Evolutionary conservation across 2,113 vertebrate genomes (phyloP).

Genomic region (Aegithalos caudatus): DNA sequence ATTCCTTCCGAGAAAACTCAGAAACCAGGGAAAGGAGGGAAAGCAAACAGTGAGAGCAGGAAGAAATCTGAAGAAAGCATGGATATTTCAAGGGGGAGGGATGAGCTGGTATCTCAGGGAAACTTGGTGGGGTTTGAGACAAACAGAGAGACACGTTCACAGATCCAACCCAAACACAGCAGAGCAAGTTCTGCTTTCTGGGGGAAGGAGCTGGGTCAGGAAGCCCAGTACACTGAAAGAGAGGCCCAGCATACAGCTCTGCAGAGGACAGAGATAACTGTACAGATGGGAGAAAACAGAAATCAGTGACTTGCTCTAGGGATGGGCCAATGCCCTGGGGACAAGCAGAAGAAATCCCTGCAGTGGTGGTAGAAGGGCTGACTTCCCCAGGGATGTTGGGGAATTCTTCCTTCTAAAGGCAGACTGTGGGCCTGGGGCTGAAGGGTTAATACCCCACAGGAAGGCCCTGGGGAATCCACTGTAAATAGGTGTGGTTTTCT

Average conservation of each 20-base stretch:
- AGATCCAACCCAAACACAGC: not conserved
- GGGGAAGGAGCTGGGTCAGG: not conserved
- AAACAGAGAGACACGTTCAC: not conserved
- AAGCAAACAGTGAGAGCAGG: not conserved
- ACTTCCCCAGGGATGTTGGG: not conserved
- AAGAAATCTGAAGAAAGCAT: not conserved
- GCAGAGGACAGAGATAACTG: not conserved
- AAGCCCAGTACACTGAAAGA: not conserved
- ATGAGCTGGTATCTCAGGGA: constrained; percentile 45
- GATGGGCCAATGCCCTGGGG: not conserved
- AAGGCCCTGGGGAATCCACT: constrained; percentile 18
- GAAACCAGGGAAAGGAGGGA: constrained; percentile 44
- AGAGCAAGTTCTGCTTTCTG: not conserved
- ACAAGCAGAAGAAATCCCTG: not conserved
- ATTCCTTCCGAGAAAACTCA: constrained; percentile 64
- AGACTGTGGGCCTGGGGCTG: not conserved
- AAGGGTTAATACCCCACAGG: constrained; percentile 47
- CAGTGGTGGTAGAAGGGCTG: not conserved
- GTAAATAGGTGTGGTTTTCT: constrained; percentile 65
- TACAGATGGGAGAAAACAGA: not conserved
- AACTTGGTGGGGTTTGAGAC: constrained; percentile 28
- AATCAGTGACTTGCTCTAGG: not conserved
- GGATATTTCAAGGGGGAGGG: constrained; percentile 20
- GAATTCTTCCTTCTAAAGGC: not conserved
- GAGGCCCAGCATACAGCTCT: not conserved